phyloP scores from a whole-genome alignment of 1,140 invertebrate genomes.

The Apis florea region DNA sequence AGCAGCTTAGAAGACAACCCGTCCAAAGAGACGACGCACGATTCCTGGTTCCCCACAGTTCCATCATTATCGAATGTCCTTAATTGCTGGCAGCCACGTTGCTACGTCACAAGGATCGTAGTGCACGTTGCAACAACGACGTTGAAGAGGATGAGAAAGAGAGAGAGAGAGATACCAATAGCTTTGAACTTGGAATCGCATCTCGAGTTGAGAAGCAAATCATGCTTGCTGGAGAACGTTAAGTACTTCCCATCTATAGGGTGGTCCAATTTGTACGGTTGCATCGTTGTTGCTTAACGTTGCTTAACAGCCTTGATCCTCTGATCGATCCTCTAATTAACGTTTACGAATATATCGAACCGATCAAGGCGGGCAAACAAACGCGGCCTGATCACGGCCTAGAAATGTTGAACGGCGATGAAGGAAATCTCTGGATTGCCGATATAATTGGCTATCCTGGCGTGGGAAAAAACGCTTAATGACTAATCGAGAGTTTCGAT shows the following conservation, averaged over 20 bases:
- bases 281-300: neutral
- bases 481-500: neutral
- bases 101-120: neutral
- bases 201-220: conserved; percentile 58
- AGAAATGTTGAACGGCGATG: neutral
- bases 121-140: neutral
- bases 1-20: conserved; percentile 29
- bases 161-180: conserved; percentile 9
- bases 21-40: neutral
- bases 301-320: neutral
- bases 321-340: conserved; percentile 29
- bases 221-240: conserved; percentile 50
- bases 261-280: conserved; percentile 53
- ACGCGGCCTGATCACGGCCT: neutral
- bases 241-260: conserved; percentile 42
- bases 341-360: conserved; percentile 10
- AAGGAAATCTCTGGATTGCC: neutral
- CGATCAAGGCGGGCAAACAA: conserved; percentile 9
- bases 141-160: conserved; percentile 1
- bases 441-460: neutral
- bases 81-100: conserved; percentile 56
- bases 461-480: neutral
- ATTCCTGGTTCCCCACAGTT: conserved; percentile 47
- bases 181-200: conserved; percentile 63
- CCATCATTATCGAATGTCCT: conserved; percentile 64